These are phyloP conservation scores for Galerucella nymphaeae DNA, from an alignment of 2,888 invertebrate species.

Conservation along the genomic window DNA sequence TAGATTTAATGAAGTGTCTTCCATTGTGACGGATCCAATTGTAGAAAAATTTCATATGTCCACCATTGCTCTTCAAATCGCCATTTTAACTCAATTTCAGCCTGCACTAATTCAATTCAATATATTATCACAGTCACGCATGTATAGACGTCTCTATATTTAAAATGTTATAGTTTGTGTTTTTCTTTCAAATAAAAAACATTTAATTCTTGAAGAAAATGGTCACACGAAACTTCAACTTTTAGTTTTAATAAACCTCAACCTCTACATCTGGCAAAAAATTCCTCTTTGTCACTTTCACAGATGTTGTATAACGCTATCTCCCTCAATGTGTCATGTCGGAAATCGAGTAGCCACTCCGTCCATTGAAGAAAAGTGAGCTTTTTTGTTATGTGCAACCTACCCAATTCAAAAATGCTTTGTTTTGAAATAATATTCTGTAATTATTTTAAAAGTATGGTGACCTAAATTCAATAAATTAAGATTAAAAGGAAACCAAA, in stretches of 20 bases:
- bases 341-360: constrained; percentile 32
- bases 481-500: not conserved
- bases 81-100: constrained; percentile 52
- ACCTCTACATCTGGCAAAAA: constrained; percentile 53
- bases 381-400: constrained; percentile 26
- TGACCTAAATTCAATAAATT: not conserved
- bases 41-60: constrained; percentile 58
- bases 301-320: constrained; percentile 33
- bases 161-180: constrained; percentile 30
- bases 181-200: constrained; percentile 42
- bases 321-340: constrained; percentile 39
- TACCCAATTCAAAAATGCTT: constrained; percentile 20
- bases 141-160: constrained; percentile 30
- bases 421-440: not conserved
- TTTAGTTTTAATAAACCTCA: constrained; percentile 48
- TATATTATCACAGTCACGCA: constrained; percentile 38
- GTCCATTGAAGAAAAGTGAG: constrained; percentile 22
- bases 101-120: constrained; percentile 39
- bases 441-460: not conserved
- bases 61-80: constrained; percentile 55
- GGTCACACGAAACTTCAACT: constrained; percentile 48
- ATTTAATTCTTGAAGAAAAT: constrained; percentile 44
- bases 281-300: constrained; percentile 37
- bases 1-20: constrained; percentile 66
- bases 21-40: constrained; percentile 65